Percentiles rank a stretch among this genome's conserved stretches.
Conservation (phyloP, 2,888 invertebrate genomes). For the Tinea trinotella region DNA sequence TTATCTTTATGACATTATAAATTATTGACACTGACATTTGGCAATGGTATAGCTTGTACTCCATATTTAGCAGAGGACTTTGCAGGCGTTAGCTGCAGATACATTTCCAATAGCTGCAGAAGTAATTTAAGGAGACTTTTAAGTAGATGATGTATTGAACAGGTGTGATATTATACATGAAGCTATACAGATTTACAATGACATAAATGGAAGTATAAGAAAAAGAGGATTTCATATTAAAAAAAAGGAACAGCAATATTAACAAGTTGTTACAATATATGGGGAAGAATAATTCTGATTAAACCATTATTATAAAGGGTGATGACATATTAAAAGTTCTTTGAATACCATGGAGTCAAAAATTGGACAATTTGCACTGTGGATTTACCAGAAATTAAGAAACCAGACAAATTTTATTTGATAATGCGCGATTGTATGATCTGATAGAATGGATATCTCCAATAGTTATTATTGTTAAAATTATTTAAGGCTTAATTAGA, state of each 20-base stretch:
- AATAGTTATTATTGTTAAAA: constrained; percentile 23
- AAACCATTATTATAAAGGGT: constrained; percentile 21
- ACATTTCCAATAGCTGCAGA: constrained; percentile 22
- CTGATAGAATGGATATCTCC: constrained; percentile 29
- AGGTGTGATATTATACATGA: constrained; percentile 11
- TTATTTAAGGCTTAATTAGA: constrained; percentile 23
- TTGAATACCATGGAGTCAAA: constrained; percentile 28
- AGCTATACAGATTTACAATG: neutral
- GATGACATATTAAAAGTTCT: constrained; percentile 26
- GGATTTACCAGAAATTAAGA: constrained; percentile 20
- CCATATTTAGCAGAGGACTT: constrained; percentile 24
- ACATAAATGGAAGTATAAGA: constrained; percentile 9
- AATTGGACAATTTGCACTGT: constrained; percentile 24
- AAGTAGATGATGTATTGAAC: constrained; percentile 15
- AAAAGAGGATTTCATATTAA: constrained; percentile 14
- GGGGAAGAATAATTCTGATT: neutral
- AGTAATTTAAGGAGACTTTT: constrained; percentile 14
- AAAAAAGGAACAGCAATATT: constrained; percentile 18
- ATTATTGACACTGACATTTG: constrained; percentile 24
- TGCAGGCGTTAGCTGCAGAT: constrained; percentile 22
- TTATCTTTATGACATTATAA: constrained; percentile 22
- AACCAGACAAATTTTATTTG: constrained; percentile 24
- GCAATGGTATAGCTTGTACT: constrained; percentile 26
- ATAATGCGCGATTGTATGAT: constrained; percentile 28
- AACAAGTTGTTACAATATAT: neutral